Base-by-base conservation (phyloP, 2,888 invertebrate genomes). In the Drosophila siamana region DNA sequence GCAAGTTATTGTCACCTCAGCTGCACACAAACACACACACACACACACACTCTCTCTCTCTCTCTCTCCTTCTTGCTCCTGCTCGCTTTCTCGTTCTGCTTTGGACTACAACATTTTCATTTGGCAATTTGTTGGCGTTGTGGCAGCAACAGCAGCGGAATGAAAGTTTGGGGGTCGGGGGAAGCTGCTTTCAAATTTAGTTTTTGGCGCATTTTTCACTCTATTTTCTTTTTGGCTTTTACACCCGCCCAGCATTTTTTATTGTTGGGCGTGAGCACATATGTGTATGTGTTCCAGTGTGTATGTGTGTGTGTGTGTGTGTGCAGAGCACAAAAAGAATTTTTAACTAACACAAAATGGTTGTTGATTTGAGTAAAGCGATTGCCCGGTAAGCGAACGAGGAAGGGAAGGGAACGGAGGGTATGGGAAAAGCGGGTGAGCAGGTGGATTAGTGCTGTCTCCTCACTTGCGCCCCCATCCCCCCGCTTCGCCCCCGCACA, bases 341-440 rank as follows among this genome's bases (percentile, higher is more conserved):
- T 85, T 85, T 86, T 86, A 85, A 85, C 84, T 88, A 85, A 88
- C 81, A 70, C 69, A 70, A 84, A 88, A 84, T 86, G 86, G 84
- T 66, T 70, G 80, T 75, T 86, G 88, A 88, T 88, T 88, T 86
- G 73, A 74, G 76, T 77, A 78, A 74, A 69, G 38, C 51, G 54
- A 51, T 52, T 69, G 44, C 16, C 33, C 22, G 15, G 22, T 22
- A 44, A 44, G 24, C 26, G 26, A 26, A 33, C 13, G 55, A 13
- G 54, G 28, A 22, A 6, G 55, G 28, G 19, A 19, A 19, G 19
- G 36, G 64, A 48, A 67, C 9, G 13, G 15, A 2, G 5, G 16
- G 2, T 38, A 16, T 19, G n/a, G n/a, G n/a, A n/a, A n/a, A n/a
- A 9, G 16, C 8, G 6, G 55, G 36, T 36, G 59, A 33, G 33